Base-by-base conservation (phyloP, 1,140 invertebrate genomes). In the Theocolax elegans region DNA sequence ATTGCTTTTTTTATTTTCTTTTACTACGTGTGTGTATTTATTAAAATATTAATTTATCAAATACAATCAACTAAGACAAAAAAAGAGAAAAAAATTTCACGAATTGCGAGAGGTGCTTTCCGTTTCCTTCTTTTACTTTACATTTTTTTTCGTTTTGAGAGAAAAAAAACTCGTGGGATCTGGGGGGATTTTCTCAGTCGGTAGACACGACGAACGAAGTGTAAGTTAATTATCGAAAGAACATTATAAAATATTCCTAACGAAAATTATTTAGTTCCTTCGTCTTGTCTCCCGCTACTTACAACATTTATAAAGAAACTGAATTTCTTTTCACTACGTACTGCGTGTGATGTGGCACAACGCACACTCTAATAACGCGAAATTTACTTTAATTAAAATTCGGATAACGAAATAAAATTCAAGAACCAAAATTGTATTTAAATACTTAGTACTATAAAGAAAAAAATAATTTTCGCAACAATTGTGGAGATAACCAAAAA, bases 331-430 rank as follows among this genome's bases (percentile, higher is more conserved):
- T 58, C n/a, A 74, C 81, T 85, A 83, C 82, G 67, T 66, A 74
- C 78, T 80, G 81, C 67, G 72, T 76, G 83, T 73, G 84, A 80
- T 81, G 82, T 85, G 83, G 82, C 77, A 76, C 83, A 85, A 85
- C 79, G 76, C 77, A 80, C 77, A 63, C 46, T 67, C 44, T 67
- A 49, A 58, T 13, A 23, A 2, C 9, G n/a, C n/a, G n/a, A n/a
- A n/a, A n/a, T n/a, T n/a, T n/a, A n/a, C n/a, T n/a, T n/a, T n/a
- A n/a, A n/a, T n/a, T n/a, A n/a, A n/a, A n/a, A n/a, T n/a, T n/a
- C n/a, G n/a, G n/a, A n/a, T n/a, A n/a, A n/a, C n/a, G n/a, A n/a
- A n/a, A n/a, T n/a, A n/a, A n/a, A n/a, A n/a, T n/a, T n/a, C n/a
- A n/a, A n/a, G n/a, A n/a, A n/a, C n/a, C n/a, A n/a, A n/a, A n/a